These are phyloP conservation scores for Passerina amoena DNA, from an alignment of 2,113 vertebrate genomes.

Conservation along the genomic window DNA sequence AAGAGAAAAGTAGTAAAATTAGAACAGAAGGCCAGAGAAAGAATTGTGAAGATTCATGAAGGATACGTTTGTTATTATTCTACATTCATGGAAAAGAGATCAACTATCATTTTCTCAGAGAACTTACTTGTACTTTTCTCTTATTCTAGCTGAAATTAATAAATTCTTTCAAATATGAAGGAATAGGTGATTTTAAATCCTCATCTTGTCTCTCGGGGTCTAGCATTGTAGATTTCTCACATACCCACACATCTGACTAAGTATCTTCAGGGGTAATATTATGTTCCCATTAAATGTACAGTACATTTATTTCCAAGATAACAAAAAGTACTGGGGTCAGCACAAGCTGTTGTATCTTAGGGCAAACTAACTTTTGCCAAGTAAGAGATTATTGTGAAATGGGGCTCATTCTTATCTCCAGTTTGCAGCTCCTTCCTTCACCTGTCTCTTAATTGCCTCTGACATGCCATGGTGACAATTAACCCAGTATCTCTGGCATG, in stretches of 20 bases:
- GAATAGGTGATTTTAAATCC: not conserved
- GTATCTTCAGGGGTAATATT: not conserved
- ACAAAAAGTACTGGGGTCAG: not conserved
- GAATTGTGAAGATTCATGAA: not conserved
- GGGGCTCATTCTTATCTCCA: not conserved
- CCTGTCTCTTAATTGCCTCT: not conserved
- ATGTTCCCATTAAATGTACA: not conserved
- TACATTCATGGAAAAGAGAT: not conserved
- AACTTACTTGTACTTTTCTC: not conserved
- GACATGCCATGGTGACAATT: not conserved
- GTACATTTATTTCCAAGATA: not conserved
- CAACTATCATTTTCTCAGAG: not conserved
- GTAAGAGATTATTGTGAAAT: not conserved
- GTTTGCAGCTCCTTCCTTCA: not conserved
- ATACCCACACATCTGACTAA: not conserved
- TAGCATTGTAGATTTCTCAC: not conserved
- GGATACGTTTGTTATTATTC: not conserved
- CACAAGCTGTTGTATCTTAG: not conserved
- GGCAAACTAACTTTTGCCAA: not conserved
- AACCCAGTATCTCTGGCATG: not conserved
- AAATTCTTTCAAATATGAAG: not conserved
- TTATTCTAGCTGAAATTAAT: not conserved
- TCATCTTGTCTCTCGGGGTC: not conserved
- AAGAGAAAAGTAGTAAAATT: not conserved
- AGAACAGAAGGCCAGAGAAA: not conserved